Percentiles rank a stretch among this genome's conserved stretches.
phyloP scores from a whole-genome alignment of 2,113 vertebrate genomes.

The Prunella fulvescens region DNA sequence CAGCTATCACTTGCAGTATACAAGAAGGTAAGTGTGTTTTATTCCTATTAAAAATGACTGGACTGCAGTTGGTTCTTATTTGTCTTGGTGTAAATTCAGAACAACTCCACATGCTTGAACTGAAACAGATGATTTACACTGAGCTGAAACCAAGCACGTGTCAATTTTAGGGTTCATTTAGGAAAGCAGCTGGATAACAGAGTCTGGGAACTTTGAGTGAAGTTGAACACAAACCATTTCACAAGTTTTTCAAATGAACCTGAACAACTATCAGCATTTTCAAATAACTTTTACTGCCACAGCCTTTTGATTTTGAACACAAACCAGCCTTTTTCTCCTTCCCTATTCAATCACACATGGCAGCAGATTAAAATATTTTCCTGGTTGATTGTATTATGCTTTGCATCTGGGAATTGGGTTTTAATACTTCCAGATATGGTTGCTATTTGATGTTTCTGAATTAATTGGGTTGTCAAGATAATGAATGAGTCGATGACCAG shows the following conservation, averaged over 20 bases:
- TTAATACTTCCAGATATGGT: slow-evolving; percentile 35
- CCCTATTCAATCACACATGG: not conserved
- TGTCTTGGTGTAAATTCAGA: not conserved
- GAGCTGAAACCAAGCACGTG: not conserved
- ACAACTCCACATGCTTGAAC: not conserved
- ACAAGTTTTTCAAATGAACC: not conserved
- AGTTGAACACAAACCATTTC: not conserved
- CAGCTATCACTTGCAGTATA: not conserved
- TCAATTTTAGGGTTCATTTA: not conserved
- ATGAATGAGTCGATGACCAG: not conserved
- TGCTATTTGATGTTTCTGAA: not conserved
- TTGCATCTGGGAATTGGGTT: not conserved
- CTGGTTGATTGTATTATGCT: not conserved
- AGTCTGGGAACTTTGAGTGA: not conserved
- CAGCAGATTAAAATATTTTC: slow-evolving; percentile 49
- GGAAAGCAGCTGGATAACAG: not conserved
- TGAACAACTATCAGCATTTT: not conserved
- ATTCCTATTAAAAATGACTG: not conserved
- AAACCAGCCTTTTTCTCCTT: not conserved
- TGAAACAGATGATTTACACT: slow-evolving; percentile 1
- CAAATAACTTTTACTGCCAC: not conserved
- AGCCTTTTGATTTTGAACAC: not conserved
- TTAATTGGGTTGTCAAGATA: not conserved
- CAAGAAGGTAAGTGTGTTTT: not conserved
- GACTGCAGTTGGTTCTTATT: not conserved